Base-by-base conservation (phyloP, 2,113 vertebrate genomes). In the Tympanuchus pallidicinctus region DNA sequence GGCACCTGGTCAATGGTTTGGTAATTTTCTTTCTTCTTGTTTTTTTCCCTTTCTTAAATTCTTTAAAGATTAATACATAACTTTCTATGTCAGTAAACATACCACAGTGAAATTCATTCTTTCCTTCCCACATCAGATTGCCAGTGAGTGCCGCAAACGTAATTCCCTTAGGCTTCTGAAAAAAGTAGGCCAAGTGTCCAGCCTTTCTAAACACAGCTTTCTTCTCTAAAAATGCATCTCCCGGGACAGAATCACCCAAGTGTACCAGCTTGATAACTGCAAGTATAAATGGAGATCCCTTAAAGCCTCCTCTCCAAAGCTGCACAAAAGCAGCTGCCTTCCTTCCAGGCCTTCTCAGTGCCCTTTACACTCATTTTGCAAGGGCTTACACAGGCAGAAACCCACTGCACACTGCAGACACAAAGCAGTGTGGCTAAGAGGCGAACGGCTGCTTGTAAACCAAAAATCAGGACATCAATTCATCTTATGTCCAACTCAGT, bases 151-250 rank as follows among this genome's bases (percentile, higher is more conserved):
- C 85, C 64, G 86, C 71, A 84, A 89, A 71, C 48, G 6, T 10
- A 77, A 81, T 83, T 88, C 94, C 93, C 90, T 83, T 11, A 78
- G 86, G 96, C 90, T 78, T 2, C 1, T n/a, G 47, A 47, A 88
- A 76, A 80, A 94, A 91, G 76, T 88, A 96, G 94, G 96, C 92
- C 95, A 85, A 60, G 85, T 3, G 42, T 50, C 91, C 85, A 88
- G 85, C 32, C 60, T 79, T 92, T 22, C 70, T 79, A 36, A 84
- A 84, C n/a, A 48, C 11, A 12, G n/a, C 56, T 30, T 7, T 70
- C 50, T 9, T 70, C 85, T 83, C 66, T 61, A 61, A 66, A 52
- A 78, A 87, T 9, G 38, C 66, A 40, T 8, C 86, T 82, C 74
- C 66, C 40, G 69, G 61, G 43, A 56, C 76, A 81, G n/a, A 30